Evolutionary conservation across 2,113 vertebrate genomes (phyloP).

Genomic region (Synchiropus splendidus): DNA sequence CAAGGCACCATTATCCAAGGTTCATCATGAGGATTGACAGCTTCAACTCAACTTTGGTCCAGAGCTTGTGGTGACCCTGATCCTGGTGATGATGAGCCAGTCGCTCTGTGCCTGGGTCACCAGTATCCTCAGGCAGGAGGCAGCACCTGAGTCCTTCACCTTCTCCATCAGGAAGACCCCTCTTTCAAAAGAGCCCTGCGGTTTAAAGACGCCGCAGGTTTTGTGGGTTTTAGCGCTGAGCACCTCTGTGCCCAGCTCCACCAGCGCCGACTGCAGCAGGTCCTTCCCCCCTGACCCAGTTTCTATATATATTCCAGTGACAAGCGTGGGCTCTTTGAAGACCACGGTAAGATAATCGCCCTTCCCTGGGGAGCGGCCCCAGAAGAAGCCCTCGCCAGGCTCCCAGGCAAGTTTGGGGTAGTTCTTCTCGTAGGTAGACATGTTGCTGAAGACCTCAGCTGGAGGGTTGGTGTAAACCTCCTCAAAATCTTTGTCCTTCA

Average conservation of each 20-base stretch:
- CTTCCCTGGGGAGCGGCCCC: conserved; percentile 53
- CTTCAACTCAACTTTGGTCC: no score
- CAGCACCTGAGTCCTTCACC: conserved; percentile 32
- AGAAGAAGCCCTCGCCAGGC: conserved; percentile 53
- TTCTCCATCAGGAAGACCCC: conserved; percentile 59
- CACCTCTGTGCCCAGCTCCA: conserved; percentile 61
- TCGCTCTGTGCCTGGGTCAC: conserved; percentile 63
- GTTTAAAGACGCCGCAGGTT: conserved; percentile 57
- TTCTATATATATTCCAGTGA: conserved; percentile 56
- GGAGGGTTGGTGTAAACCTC: conserved; percentile 62
- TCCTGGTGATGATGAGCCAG: conserved; percentile 71
- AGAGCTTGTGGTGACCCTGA: conserved; percentile 49
- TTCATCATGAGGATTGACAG: no score
- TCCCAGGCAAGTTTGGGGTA: conserved; percentile 66
- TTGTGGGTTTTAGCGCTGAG: neutral
- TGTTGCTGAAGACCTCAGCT: conserved; percentile 62
- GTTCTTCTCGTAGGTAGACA: conserved; percentile 35
- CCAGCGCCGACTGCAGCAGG: conserved; percentile 46
- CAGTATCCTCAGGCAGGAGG: conserved; percentile 66
- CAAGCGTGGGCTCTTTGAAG: conserved; percentile 43
- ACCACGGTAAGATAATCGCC: conserved; percentile 66
- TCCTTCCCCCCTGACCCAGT: conserved; percentile 62
- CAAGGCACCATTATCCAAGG: no score
- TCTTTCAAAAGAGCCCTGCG: conserved; percentile 57
- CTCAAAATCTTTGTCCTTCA: conserved; percentile 68